Percentiles rank a stretch among this genome's conserved stretches.
Conservation (phyloP, 2,888 invertebrate species). For the Agelastica alni region DNA sequence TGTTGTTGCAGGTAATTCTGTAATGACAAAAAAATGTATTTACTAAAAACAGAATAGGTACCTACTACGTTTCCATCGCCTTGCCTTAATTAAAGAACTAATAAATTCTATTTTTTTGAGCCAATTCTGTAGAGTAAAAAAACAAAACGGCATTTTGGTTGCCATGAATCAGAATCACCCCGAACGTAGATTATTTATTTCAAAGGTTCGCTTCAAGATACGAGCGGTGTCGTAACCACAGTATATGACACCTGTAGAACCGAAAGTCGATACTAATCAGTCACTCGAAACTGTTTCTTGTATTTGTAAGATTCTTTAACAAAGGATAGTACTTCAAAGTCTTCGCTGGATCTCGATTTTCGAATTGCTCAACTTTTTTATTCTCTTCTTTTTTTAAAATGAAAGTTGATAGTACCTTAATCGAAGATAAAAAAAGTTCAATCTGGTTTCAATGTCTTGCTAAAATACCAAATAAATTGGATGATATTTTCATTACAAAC, state of each 20-base stretch:
- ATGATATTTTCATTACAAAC: conserved; percentile 2
- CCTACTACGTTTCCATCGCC: too few species aligned
- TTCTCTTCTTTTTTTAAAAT: conserved; percentile 24
- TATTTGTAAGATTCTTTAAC: conserved; percentile 40
- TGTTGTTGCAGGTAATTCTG: too few species aligned
- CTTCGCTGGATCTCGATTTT: conserved; percentile 39
- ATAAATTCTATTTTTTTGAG: too few species aligned
- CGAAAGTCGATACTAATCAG: conserved; percentile 41
- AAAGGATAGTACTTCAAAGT: conserved; percentile 43
- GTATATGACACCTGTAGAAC: conserved; percentile 45
- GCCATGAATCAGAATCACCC: conserved; percentile 9
- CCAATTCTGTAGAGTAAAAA: too few species aligned
- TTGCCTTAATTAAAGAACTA: too few species aligned
- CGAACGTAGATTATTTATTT: conserved; percentile 4
- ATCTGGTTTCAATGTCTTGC: conserved; percentile 3
- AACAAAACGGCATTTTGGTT: conserved; percentile 4
- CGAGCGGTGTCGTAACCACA: conserved; percentile 31
- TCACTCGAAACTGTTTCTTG: conserved; percentile 41
- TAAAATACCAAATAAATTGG: conserved; percentile 9
- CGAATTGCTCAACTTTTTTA: conserved; percentile 29
- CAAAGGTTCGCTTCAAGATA: conserved; percentile 16
- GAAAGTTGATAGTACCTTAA: conserved; percentile 28
- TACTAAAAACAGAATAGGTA: too few species aligned
- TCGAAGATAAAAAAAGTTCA: conserved; percentile 6
- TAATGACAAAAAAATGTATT: too few species aligned